Evolutionary conservation across 2,888 invertebrate genomes (phyloP), one percentile per base, ranked within the genome.

Genomic region (Caenorhabditis zanzibari): DNA sequence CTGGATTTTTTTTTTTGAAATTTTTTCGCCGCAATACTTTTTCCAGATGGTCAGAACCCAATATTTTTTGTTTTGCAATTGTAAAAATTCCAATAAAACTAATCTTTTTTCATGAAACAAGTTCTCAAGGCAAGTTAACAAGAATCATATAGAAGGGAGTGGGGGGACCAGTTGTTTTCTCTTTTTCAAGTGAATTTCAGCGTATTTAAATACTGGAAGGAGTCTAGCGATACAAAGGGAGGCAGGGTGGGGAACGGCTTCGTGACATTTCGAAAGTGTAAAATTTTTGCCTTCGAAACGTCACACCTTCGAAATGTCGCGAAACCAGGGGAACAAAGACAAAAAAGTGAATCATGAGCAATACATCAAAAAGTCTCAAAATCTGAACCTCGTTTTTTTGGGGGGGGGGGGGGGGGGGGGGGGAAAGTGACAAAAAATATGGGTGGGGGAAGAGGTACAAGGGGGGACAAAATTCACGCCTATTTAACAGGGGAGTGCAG

Each of bases 321-420:
- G n/a, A n/a, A n/a, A n/a, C n/a, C n/a, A n/a, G n/a, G n/a, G n/a
- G n/a, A n/a, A n/a, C n/a, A n/a, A n/a, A n/a, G n/a, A n/a, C n/a
- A n/a, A 58, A 26, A 66, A 66, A 66, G 75, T 76, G 76, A 76
- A 69, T 76, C 66, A 76, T 76, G 76, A 76, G 76, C 76, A 76
- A 75, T 75, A 68, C 58, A 58, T 75, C 75, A 75, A 58, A 68
- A 68, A 38, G 12, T 2, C 38, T 54, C 14, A 22, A 7, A 52
- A 52, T 10, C 22, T 26, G 12, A 68, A 76, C 58, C 75, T 76
- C 75, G 75, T 76, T 47, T 47, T 7, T 6, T 44, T 2, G 10
- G 14, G 14, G 41, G 12, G 12, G 41, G 12, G n/a, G n/a, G n/a
- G n/a, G n/a, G n/a, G n/a, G n/a, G n/a, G 47, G 19, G 19, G 19